A percentile compares a stretch with the other conserved stretches of the same genome.
phyloP scores from a whole-genome alignment of 2,888 invertebrate species.

The Papilio elwesi region DNA sequence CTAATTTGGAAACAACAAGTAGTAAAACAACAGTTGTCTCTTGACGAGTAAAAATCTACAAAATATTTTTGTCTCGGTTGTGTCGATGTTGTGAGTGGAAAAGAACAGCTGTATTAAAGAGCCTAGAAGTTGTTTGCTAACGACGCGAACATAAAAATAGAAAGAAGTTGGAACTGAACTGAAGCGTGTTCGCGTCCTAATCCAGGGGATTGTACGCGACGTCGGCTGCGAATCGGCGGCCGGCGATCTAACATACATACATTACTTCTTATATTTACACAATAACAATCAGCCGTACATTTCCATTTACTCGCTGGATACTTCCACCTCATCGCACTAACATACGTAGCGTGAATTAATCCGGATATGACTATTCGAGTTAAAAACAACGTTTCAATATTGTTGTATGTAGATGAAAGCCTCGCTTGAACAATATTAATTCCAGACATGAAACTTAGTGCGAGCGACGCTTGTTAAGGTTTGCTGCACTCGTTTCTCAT shows the following conservation, averaged over 20 bases:
- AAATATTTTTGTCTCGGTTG: constrained; percentile 74
- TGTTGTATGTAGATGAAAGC: constrained; percentile 29
- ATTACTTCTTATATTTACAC: constrained; percentile 72
- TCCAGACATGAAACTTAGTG: constrained; percentile 40
- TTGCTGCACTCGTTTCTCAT: constrained; percentile 78
- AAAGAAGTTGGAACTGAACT: constrained; percentile 54
- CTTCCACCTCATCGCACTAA: constrained; percentile 12
- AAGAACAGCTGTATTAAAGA: constrained; percentile 83
- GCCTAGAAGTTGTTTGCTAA: constrained; percentile 82
- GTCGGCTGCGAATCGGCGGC: constrained; percentile 55
- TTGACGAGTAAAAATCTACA: constrained; percentile 47
- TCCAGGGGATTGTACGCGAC: constrained; percentile 73
- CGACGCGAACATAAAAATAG: constrained; percentile 73
- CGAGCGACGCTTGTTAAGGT: constrained; percentile 59
- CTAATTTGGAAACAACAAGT: constrained; percentile 37
- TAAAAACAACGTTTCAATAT: constrained; percentile 12
- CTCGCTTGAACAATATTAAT: constrained; percentile 17
- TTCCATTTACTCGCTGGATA: constrained; percentile 23
- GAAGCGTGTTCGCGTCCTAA: constrained; percentile 73
- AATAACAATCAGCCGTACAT: constrained; percentile 51
- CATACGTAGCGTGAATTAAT: constrained; percentile 11
- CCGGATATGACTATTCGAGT: constrained; percentile 19
- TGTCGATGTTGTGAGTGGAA: constrained; percentile 76
- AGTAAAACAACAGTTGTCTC: constrained; percentile 29
- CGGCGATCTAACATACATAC: constrained; percentile 56